A percentile compares a stretch with the other conserved stretches of the same genome.
These are phyloP conservation scores for Drosophila albomicans DNA, from an alignment of 1,140 invertebrate species.

Conservation along the genomic window DNA sequence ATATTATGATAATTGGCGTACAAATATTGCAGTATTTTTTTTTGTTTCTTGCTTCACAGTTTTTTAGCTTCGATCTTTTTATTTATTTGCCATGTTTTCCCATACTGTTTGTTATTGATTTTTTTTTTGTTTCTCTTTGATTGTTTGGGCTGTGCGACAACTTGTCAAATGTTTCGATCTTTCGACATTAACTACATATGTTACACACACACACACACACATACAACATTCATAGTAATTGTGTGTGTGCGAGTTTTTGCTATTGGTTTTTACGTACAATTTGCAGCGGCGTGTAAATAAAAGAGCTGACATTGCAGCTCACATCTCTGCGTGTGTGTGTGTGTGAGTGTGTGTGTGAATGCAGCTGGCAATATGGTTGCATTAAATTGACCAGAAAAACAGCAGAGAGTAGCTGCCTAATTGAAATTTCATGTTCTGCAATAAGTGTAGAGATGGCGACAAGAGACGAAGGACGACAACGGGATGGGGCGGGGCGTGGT, in stretches of 20 bases:
- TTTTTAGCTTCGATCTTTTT: background rate
- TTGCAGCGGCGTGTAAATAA: slow-evolving; percentile 47
- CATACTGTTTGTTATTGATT: slow-evolving; percentile 14
- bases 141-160: slow-evolving; percentile 4
- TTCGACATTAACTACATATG: slow-evolving; percentile 24
- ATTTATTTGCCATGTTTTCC: background rate
- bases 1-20: too few species aligned
- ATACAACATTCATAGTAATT: too few species aligned
- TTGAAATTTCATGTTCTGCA: slow-evolving; percentile 80
- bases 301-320: slow-evolving; percentile 34
- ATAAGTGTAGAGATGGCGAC: slow-evolving; percentile 54
- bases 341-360: background rate
- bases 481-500: background rate
- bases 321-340: background rate
- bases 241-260: slow-evolving; percentile 1
- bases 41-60: background rate
- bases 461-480: slow-evolving; percentile 9
- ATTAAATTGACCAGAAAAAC: slow-evolving; percentile 82
- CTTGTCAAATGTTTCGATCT: slow-evolving; percentile 35
- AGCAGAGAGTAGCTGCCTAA: slow-evolving; percentile 71
- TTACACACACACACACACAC: background rate
- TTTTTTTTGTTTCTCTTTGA: background rate
- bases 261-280: slow-evolving; percentile 35
- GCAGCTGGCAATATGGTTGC: slow-evolving; percentile 65
- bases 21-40: background rate